A percentile compares a stretch with the other conserved stretches of the same genome.
Evolutionary conservation across 2,888 invertebrate genomes (phyloP).

Genomic region (Mesorhabditis sp.): DNA sequence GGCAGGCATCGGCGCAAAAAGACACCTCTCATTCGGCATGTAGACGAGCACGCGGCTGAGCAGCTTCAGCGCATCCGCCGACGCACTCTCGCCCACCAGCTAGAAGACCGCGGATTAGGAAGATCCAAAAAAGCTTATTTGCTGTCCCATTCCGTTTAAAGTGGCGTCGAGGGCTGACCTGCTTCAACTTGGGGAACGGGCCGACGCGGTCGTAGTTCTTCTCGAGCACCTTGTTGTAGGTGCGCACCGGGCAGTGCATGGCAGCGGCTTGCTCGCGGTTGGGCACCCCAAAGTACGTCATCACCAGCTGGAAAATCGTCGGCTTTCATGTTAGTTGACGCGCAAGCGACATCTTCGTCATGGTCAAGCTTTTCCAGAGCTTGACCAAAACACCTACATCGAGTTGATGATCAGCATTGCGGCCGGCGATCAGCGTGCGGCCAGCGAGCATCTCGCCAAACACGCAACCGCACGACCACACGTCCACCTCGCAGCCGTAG

Average conservation of each 20-base stretch:
- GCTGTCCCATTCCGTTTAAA: too few relatives aligned
- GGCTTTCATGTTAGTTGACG: not conserved
- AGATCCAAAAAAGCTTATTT: too few relatives aligned
- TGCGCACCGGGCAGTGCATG: constrained; percentile 8
- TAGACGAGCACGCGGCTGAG: too few relatives aligned
- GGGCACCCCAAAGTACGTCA: constrained; percentile 11
- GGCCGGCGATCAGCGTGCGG: constrained; percentile 29
- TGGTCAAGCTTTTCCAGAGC: not conserved
- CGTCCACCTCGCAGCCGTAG: constrained; percentile 79
- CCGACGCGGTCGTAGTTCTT: not conserved
- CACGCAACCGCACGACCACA: constrained; percentile 42
- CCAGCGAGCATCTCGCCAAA: constrained; percentile 37
- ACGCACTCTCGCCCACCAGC: too few relatives aligned
- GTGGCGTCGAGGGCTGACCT: not conserved
- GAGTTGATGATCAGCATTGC: constrained; percentile 25
- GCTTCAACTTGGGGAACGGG: not conserved
- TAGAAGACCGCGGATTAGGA: too few relatives aligned
- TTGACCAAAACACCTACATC: constrained; percentile 12
- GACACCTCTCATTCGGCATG: too few relatives aligned
- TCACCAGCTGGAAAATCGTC: not conserved
- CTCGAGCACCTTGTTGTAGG: not conserved
- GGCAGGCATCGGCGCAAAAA: not conserved
- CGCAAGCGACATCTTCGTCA: too few relatives aligned
- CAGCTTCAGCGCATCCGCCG: too few relatives aligned
- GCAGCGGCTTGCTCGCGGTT: constrained; percentile 10